A percentile compares a stretch with the other conserved stretches of the same genome.
These are phyloP conservation scores for Pachycephala philippinensis DNA, from an alignment of 2,113 vertebrate genomes.

Conservation along the genomic window DNA sequence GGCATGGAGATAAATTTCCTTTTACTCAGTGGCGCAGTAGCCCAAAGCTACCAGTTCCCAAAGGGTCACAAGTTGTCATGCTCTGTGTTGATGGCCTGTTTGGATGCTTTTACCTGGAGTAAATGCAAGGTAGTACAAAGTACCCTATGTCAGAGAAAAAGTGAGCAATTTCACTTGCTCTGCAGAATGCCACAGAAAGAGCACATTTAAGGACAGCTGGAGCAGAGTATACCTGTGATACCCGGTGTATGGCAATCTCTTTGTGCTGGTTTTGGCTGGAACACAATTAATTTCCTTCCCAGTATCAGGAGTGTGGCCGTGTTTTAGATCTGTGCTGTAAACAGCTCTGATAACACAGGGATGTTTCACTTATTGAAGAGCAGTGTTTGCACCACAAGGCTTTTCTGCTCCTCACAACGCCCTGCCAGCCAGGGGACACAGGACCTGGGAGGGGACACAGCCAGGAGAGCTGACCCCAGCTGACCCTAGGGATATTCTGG, in stretches of 20 bases:
- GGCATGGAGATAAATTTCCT: neutral
- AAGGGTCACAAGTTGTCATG: neutral
- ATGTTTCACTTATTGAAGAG: neutral
- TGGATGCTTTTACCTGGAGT: neutral
- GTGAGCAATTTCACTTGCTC: neutral
- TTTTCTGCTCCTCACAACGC: neutral
- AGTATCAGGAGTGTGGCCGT: rapidly evolving
- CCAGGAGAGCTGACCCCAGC: neutral
- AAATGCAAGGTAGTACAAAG: neutral
- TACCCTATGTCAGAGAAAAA: neutral
- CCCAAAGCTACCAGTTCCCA: neutral
- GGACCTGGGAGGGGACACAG: neutral
- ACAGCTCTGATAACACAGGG: neutral
- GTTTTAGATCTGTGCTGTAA: neutral
- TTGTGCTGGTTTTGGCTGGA: neutral
- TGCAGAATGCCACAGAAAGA: neutral
- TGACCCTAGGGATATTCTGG: neutral
- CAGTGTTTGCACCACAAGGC: neutral
- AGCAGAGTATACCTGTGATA: neutral
- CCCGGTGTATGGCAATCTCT: neutral
- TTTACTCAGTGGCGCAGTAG: neutral
- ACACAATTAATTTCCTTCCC: neutral
- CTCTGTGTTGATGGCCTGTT: neutral
- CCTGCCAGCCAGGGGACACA: too few species aligned
- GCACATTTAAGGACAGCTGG: neutral